A percentile compares a stretch with the other conserved stretches of the same genome.
Conservation (phyloP, 2,888 invertebrate genomes). For the Cremastobaeus sp. region DNA sequence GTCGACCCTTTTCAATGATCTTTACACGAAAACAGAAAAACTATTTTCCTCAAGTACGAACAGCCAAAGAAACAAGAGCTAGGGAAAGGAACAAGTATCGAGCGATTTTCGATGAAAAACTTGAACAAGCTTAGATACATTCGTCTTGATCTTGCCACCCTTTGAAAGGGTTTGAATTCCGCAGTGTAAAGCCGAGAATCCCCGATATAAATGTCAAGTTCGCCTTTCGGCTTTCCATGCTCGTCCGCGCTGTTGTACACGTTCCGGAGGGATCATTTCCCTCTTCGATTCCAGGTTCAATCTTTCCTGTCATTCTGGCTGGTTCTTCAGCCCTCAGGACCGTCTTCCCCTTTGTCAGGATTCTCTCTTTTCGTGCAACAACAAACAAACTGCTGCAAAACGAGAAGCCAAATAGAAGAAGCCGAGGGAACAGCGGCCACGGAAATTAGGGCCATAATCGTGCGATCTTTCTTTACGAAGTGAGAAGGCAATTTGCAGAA, state of each 20-base stretch:
- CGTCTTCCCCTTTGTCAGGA: slow-evolving; percentile 58
- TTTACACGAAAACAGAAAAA: too few relatives aligned
- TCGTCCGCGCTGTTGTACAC: slow-evolving; percentile 48
- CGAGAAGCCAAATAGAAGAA: slow-evolving; percentile 28
- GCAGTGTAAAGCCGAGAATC: slow-evolving; percentile 77
- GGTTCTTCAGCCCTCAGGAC: slow-evolving; percentile 59
- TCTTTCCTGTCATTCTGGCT: slow-evolving; percentile 47
- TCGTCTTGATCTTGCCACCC: slow-evolving; percentile 50
- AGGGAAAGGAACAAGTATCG: slow-evolving; percentile 32
- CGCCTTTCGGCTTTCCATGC: slow-evolving; percentile 68
- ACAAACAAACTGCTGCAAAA: slow-evolving; percentile 68
- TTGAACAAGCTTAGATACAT: slow-evolving; percentile 55
- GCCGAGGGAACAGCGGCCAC: slow-evolving; percentile 42
- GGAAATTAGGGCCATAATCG: slow-evolving; percentile 65
- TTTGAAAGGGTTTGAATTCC: slow-evolving; percentile 56
- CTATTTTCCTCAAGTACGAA: slow-evolving; percentile 12
- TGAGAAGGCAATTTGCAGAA: slow-evolving; percentile 75
- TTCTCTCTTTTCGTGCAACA: slow-evolving; percentile 64
- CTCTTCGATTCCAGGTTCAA: slow-evolving; percentile 51
- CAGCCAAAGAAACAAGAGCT: slow-evolving; percentile 16
- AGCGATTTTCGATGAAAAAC: slow-evolving; percentile 40
- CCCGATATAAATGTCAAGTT: slow-evolving; percentile 78
- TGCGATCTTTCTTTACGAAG: slow-evolving; percentile 67
- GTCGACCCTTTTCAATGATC: too few relatives aligned
- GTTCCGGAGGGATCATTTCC: slow-evolving; percentile 59